Evolutionary conservation across 2,888 invertebrate genomes (phyloP), one percentile per base, ranked within the genome.

Genomic region (Himalopsyche japonica): DNA sequence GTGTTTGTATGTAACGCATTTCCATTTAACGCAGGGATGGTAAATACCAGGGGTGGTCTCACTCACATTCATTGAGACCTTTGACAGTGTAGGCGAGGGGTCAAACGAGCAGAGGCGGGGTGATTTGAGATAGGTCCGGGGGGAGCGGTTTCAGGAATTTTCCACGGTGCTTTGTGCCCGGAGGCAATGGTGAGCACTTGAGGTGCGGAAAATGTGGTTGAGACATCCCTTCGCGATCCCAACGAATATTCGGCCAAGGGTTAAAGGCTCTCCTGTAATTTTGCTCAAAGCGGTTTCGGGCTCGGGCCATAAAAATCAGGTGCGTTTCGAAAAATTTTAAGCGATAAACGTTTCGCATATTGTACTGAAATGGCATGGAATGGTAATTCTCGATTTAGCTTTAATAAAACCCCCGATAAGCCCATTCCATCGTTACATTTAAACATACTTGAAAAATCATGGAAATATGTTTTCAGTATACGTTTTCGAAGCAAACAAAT

Each of bases 111-210:
- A n/a, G 30, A n/a, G n/a, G 32, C 30, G 30, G 27, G 77, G 32
- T n/a, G 77, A 32, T 30, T 77, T 27, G 77, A 37, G 37, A 34
- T 77, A 20, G 77, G 32, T 77, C 34, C 77, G 20, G 77, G 37
- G 57, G 24, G 57, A 24, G 57, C 15, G 57, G 57, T 57, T 57
- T 79, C 27, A 49, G 82, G 79, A 83, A 83, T 83, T 76, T 78
- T 82, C 49, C 79, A 43, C 47, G 80, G 80, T 83, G 83, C 79
- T 83, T 83, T 83, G 83, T 83, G 83, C 79, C 76, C 43, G 30
- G 32, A 18, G 20, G 57, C 57, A 57, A 24, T 24, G 82, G 80
- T 37, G 82, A 78, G 82, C 49, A 32, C 49, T 24, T 15, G 34
- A 24, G 57, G 27, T 79, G 82, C 82, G 78, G 49, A 48, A 82